Evolutionary conservation across 2,888 invertebrate genomes (phyloP), one percentile per base, ranked within the genome.

Genomic region (Pogonocherus hispidulus): DNA sequence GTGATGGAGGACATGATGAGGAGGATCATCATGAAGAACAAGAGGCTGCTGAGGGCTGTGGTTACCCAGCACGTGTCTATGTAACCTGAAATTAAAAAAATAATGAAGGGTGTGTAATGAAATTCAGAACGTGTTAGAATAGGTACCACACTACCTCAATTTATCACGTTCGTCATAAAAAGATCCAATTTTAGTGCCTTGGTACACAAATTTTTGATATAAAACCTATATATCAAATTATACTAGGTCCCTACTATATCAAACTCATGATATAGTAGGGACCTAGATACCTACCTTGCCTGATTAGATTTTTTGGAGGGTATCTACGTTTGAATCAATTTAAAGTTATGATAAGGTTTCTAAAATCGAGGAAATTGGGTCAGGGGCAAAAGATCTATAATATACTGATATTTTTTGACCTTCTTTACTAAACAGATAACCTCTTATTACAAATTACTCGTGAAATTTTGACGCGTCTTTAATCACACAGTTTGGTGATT

Each of bases 11-110:
- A 78, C 47, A 74, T 60, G 52, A 76, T 67, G 6, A 82, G 63
- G 3, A 84, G 51, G 41, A 82, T 63, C 67, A 82, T 65, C 66
- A 81, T 75, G 60, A 82, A 76, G 35, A 81, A 76, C 18, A 79
- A 65, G 3, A 83, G 69, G 18, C 79, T 73, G 35, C 77, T 80
- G 4, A 82, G 56, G 3, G 81, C 70, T 4, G 81, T 77, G 5
- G 79, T 76, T 20, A 82, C 41, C 81, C 83, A 83, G 63, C 82
- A 83, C 2, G 81, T 72, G 14, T 81, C 79, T n/a, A 84, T 63
- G 69, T 82, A 81, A 71, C 81, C 84, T 83, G 68, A 46, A 78
- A 80, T 49, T 54, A 65, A 57, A 52, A 46, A 2, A 32, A n/a
- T 27, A 46, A 55, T n/a, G n/a, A n/a, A n/a, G n/a, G n/a, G n/a